A percentile compares a stretch with the other conserved stretches of the same genome.
phyloP scores from a whole-genome alignment of 2,888 invertebrate genomes.

The Diaperis boleti region DNA sequence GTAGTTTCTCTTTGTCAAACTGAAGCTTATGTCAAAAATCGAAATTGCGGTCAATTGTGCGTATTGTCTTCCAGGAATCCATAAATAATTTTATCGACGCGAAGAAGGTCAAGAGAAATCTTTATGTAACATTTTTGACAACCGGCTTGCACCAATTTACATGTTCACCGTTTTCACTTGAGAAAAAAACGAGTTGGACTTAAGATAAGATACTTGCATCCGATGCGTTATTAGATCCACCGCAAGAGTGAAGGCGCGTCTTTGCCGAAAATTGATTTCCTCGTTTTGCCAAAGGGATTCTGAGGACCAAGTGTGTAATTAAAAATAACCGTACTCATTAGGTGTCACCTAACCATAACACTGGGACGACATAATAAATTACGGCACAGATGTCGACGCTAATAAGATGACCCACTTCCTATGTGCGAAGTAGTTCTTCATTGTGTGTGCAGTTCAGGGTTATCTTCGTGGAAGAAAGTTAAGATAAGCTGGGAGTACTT shows the following conservation, averaged over 20 bases:
- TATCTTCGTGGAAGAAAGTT: constrained; percentile 35
- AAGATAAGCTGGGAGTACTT: constrained; percentile 25
- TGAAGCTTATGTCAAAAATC: constrained; percentile 6
- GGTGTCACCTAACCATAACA: constrained; percentile 17
- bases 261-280: constrained; percentile 7
- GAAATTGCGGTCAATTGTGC: constrained; percentile 13
- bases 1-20: not conserved
- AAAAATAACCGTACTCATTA: constrained; percentile 4
- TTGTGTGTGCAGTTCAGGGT: constrained; percentile 36
- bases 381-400: constrained; percentile 38
- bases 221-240: constrained; percentile 10
- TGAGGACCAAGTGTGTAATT: too few species aligned
- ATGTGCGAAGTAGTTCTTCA: constrained; percentile 41
- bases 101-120: constrained; percentile 31
- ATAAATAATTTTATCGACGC: constrained; percentile 21
- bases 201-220: not conserved
- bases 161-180: constrained; percentile 19
- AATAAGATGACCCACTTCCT: constrained; percentile 35
- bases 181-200: constrained; percentile 17
- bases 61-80: constrained; percentile 4
- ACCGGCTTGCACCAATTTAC: constrained; percentile 7
- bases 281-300: constrained; percentile 2
- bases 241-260: constrained; percentile 26
- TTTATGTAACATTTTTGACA: constrained; percentile 19
- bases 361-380: constrained; percentile 30